Evolutionary conservation across 2,888 invertebrate genomes (phyloP), one percentile per base, ranked within the genome.

Genomic region (Ennomos erosarius): DNA sequence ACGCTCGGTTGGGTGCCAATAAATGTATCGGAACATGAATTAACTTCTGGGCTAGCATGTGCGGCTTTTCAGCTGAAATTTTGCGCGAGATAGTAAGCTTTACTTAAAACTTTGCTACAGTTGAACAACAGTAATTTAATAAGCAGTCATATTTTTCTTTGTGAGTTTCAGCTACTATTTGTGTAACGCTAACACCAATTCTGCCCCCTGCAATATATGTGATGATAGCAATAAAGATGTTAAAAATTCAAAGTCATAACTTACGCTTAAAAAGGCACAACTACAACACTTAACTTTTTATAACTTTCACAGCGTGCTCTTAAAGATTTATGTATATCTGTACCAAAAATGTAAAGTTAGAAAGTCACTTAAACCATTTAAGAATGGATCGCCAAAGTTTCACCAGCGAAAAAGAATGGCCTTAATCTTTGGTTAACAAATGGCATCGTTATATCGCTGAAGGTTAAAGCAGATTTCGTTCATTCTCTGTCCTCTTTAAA

Each of bases 261-360:
- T 47, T 47, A 57, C 42, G 12, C 51, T 9, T 4, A 40, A 43
- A 26, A 50, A 40, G 12, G 39, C 50, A 35, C 47, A 55, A 43
- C 45, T 39, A 40, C 33, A 33, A 36, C 33, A 51, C 37, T 57
- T 51, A 57, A 57, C 46, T 57, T 57, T 56, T 51, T 57, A 57
- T 47, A 47, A 46, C 57, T 40, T 55, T 33, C 51, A 42, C 50
- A 47, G 26, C 43, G 45, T 45, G 46, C 12, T 40, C 50, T 50
- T 38, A 38, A 36, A 57, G 57, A 57, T 57, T 51, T 51, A 51
- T 47, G 38, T 42, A 8, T 56, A 5, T 37, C 16, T 36, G 40
- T 37, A 10, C 40, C 45, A n/a, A 50, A 50, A 46, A 51, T n/a
- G 16, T 42, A 10, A 57, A 51, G 46, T 46, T 36, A 9, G 5